Conservation (phyloP, 35 echinoderm and acorn worm species). For the Eucidaris tribuloides region DNA sequence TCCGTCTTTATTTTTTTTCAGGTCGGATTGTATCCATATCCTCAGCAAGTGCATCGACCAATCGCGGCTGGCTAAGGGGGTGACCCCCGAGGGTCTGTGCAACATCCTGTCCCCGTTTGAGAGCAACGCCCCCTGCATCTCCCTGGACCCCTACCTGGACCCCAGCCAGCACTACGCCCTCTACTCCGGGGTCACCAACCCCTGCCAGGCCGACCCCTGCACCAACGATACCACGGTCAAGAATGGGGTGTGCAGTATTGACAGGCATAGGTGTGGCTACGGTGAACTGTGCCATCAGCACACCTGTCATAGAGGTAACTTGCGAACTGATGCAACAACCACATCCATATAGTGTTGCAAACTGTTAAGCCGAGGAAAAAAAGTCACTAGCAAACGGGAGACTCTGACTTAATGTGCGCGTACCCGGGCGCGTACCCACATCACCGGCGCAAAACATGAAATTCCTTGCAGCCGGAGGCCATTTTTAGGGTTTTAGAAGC, state of each 20-base stretch:
- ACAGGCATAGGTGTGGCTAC: slow-evolving; percentile 57
- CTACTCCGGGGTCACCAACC: slow-evolving; percentile 43
- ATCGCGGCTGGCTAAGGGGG: slow-evolving; percentile 46
- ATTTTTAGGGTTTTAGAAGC: no score
- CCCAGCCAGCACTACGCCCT: not conserved
- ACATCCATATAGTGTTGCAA: not conserved
- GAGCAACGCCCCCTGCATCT: slow-evolving; percentile 67
- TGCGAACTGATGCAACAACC: not conserved
- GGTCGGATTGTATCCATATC: slow-evolving; percentile 92
- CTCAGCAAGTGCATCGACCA: slow-evolving; percentile 82
- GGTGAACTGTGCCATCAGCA: slow-evolving; percentile 65
- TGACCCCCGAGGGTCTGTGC: slow-evolving; percentile 65
- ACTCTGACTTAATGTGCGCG: no score
- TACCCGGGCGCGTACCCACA: no score
- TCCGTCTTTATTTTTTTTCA: no score
- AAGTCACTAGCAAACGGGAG: no score
- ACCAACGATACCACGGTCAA: slow-evolving; percentile 60
- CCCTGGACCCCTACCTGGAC: slow-evolving; percentile 57
- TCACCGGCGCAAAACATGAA: no score
- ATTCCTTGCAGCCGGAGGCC: no score
- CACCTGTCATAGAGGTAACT: slow-evolving; percentile 56
- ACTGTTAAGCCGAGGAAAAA: no score
- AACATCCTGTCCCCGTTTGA: slow-evolving; percentile 87
- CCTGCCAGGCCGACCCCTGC: slow-evolving; percentile 67
- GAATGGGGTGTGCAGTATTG: slow-evolving; percentile 50